Conservation (phyloP, 1,140 invertebrate species). For the Ridgeia piscesae region DNA sequence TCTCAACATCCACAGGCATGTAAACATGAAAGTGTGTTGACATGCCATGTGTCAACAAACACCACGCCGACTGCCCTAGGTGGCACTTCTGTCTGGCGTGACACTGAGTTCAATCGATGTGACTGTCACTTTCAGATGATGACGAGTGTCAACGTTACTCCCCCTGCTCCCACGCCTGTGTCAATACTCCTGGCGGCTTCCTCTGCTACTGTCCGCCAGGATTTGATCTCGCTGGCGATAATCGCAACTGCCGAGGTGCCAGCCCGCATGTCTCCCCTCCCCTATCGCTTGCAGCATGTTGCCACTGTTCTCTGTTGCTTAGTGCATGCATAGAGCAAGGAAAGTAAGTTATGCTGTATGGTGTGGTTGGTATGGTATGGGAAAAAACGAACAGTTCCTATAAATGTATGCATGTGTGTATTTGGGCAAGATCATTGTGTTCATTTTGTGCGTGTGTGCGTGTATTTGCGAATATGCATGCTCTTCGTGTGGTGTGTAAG, state of each 20-base stretch:
- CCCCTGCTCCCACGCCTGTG: constrained; percentile 64
- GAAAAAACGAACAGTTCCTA: neutral
- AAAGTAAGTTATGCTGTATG: neutral
- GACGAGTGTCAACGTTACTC: constrained; percentile 61
- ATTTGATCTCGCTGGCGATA: constrained; percentile 46
- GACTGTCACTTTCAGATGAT: constrained; percentile 53
- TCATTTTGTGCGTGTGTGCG: constrained; percentile 9
- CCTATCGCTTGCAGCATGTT: neutral
- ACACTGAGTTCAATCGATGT: neutral
- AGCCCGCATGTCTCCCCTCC: neutral
- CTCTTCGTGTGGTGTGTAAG: neutral
- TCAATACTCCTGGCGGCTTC: constrained; percentile 65
- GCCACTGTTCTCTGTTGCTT: neutral
- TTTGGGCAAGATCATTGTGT: neutral
- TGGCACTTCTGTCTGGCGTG: neutral
- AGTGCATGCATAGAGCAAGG: neutral
- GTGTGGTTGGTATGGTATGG: too few species aligned
- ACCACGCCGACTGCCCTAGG: neutral
- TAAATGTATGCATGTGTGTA: neutral
- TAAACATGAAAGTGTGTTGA: too few species aligned
- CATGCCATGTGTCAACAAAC: too few species aligned
- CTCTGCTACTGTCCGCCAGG: constrained; percentile 69
- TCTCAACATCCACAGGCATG: too few species aligned
- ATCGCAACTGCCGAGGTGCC: constrained; percentile 52
- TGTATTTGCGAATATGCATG: neutral